Evolutionary conservation across 1,140 invertebrate genomes (phyloP), one percentile per base, ranked within the genome.

Genomic region (Drosophila azteca): DNA sequence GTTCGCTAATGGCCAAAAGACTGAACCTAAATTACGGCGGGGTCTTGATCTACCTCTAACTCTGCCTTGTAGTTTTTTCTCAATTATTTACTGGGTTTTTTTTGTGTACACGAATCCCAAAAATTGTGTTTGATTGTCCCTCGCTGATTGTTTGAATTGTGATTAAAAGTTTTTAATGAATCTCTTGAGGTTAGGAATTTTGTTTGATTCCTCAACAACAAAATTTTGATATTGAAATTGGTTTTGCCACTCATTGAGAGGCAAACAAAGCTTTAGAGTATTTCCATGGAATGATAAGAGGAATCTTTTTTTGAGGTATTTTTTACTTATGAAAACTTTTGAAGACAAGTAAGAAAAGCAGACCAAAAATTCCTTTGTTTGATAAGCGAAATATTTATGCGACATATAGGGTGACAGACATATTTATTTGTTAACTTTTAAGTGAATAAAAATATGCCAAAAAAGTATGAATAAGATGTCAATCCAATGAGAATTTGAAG

Each of bases 21-120:
- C 24, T 26, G 5, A 11, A 39, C 39, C 44, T 43, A 46, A 72
- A 76, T 73, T 77, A 73, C 53, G 63, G 73, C 52, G 9, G 41
- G 29, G 31, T 58, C 17, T 49, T 65, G 3, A 3, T 35, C 31
- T 35, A 31, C 1, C 7, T 61, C 17, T 49, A 65, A 2, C 7
- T 31, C 29, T 31, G 29, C 62, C 51, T 52, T 48, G 41, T 20
- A 50, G 55, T 45, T 67, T 78, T 78, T 24, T 53, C 53, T 65
- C 39, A 59, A 29, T 44, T 52, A 48, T 64, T 50, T 60, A 35
- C 31, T 49, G 39, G 29, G 35, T 43, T 54, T 48, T 75, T 67
- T 55, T 69, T 59, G 11, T 39, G 11, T 60, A 63, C 66, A 29
- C 17, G 8, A 63, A 51, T 52, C 29, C 22, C 17, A 60, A 62